Evolutionary conservation across 2,797 vertebrate species (phyloP).

Genomic region (Potorous gilbertii): DNA sequence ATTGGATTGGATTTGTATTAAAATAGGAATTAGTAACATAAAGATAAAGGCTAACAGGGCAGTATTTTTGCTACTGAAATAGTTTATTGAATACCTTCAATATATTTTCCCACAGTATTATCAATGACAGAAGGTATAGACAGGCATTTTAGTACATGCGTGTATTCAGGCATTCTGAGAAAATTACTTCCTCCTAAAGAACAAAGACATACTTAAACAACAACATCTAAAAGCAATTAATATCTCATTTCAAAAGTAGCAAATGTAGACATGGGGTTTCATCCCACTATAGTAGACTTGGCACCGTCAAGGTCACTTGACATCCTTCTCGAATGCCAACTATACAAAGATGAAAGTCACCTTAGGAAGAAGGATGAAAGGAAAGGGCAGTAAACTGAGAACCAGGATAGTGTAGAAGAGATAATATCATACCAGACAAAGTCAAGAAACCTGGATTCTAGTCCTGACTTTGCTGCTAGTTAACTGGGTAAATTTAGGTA

Average conservation of each 20-base stretch:
- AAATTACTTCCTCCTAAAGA: background rate
- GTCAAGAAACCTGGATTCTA: background rate
- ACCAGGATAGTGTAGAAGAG: background rate
- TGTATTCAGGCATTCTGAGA: background rate
- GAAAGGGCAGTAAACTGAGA: background rate
- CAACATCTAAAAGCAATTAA: background rate
- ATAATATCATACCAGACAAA: background rate
- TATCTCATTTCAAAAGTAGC: background rate
- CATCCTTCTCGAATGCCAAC: background rate
- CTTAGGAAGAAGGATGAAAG: background rate
- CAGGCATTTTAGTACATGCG: background rate
- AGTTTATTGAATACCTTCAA: background rate
- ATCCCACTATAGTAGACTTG: background rate
- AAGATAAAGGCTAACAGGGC: background rate
- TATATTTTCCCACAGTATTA: background rate
- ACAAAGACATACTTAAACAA: background rate
- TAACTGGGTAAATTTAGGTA: background rate
- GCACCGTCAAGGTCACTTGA: background rate
- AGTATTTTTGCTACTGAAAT: constrained; percentile 5
- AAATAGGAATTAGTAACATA: constrained; percentile 8
- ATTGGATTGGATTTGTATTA: constrained; percentile 7
- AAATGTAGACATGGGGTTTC: background rate
- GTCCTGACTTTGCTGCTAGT: background rate
- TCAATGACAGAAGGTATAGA: background rate
- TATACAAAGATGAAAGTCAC: background rate